Conservation (phyloP, 2,113 vertebrate species). For the Butorides virescens region DNA sequence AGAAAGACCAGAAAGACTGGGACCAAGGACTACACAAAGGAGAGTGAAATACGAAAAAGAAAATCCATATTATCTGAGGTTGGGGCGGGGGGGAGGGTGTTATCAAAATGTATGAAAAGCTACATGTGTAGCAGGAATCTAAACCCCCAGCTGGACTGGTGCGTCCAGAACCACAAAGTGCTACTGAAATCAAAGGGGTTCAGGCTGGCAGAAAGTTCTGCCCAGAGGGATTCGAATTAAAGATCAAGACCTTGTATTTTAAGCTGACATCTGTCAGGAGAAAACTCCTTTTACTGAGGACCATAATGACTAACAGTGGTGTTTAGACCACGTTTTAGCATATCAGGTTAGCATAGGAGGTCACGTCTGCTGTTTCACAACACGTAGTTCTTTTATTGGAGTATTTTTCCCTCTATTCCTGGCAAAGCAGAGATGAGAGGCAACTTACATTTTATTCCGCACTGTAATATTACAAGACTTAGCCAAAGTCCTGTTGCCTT, state of each 20-base stretch:
- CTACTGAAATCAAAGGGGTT: neutral
- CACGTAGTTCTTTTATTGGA: neutral
- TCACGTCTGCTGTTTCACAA: neutral
- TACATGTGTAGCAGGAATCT: neutral
- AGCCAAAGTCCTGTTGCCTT: neutral
- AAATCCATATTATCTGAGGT: neutral
- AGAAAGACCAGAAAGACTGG: neutral
- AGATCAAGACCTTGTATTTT: constrained; percentile 3
- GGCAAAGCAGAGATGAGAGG: neutral
- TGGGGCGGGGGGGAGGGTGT: too few relatives aligned
- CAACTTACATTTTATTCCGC: neutral
- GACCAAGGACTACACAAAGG: neutral
- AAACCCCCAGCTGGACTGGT: neutral
- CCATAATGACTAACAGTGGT: neutral
- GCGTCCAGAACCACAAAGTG: neutral
- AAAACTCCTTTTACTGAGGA: neutral
- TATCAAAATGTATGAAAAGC: neutral
- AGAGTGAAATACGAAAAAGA: neutral
- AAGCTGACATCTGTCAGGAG: neutral
- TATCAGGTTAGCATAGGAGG: neutral
- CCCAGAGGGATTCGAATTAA: neutral
- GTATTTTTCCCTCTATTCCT: neutral
- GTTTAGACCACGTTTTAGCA: neutral
- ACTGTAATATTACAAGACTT: neutral
- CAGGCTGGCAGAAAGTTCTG: neutral